phyloP scores from a whole-genome alignment of 2,797 vertebrate species.

The Halcyon badia region DNA sequence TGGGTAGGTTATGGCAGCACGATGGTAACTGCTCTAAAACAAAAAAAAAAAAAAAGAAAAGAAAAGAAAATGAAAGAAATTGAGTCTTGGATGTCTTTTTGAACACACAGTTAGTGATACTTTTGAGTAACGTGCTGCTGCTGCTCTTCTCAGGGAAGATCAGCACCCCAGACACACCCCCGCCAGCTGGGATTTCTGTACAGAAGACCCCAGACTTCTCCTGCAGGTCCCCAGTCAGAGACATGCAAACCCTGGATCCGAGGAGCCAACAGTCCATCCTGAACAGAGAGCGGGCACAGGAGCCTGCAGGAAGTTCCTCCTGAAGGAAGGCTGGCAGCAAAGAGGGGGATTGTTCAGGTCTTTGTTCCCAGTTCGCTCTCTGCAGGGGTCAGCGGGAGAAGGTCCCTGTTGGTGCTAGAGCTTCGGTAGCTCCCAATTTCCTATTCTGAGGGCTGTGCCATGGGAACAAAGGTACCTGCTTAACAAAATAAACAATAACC shows the following conservation, averaged over 20 bases:
- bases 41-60: background rate
- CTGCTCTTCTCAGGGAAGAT: slow-evolving; percentile 33
- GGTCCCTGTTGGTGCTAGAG: background rate
- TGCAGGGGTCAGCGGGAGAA: background rate
- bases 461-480: background rate
- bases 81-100: background rate
- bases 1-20: background rate
- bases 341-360: background rate
- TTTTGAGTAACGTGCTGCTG: slow-evolving; percentile 15
- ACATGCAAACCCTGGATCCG: background rate
- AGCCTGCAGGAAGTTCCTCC: background rate
- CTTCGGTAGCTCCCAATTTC: background rate
- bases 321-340: background rate
- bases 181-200: background rate
- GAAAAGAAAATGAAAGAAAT: background rate
- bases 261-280: background rate
- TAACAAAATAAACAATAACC: background rate
- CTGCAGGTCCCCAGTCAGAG: background rate
- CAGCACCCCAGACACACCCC: background rate
- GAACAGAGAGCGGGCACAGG: background rate
- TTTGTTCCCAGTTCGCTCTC: background rate
- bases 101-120: background rate
- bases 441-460: background rate
- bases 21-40: background rate
- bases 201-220: background rate